These are phyloP conservation scores for Brotula barbata DNA, from an alignment of 2,797 vertebrate species.

Conservation along the genomic window DNA sequence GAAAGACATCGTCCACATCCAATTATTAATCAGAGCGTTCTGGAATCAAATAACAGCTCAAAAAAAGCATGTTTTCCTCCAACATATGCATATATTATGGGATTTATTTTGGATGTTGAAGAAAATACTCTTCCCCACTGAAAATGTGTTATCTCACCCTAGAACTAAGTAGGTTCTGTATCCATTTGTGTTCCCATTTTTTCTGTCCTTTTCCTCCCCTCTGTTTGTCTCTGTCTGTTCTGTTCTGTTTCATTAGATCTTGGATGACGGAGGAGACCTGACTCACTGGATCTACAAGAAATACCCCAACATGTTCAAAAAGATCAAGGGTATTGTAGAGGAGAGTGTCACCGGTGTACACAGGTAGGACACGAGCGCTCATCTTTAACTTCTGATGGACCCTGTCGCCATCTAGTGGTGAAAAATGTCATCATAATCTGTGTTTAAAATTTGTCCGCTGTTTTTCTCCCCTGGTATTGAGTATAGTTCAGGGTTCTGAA, in stretches of 20 bases:
- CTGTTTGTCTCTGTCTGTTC: not conserved
- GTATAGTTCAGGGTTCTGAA: too few relatives aligned
- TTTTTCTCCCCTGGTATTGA: too few relatives aligned
- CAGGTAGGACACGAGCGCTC: conserved; percentile 78
- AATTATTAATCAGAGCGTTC: too few relatives aligned
- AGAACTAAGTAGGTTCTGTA: not conserved
- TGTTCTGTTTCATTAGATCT: conserved; percentile 82
- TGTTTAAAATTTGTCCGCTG: too few relatives aligned
- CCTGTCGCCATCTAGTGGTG: conserved; percentile 74
- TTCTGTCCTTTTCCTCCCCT: not conserved
- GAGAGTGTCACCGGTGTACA: conserved; percentile 98
- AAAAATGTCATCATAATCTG: not conserved
- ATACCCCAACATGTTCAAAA: conserved; percentile 99
- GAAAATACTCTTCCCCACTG: not conserved
- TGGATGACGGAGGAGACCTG: conserved; percentile 95
- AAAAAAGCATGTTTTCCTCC: too few relatives aligned
- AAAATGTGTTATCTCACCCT: not conserved
- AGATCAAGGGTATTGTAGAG: conserved; percentile 98
- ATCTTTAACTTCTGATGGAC: conserved; percentile 4
- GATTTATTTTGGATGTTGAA: not conserved
- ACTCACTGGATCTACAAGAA: conserved; percentile 99
- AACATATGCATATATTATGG: not conserved
- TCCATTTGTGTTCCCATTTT: not conserved
- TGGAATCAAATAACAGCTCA: not conserved
- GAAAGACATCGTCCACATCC: not conserved